Base-by-base conservation (phyloP, 1,140 invertebrate genomes). In the Brachionus koreanus region DNA sequence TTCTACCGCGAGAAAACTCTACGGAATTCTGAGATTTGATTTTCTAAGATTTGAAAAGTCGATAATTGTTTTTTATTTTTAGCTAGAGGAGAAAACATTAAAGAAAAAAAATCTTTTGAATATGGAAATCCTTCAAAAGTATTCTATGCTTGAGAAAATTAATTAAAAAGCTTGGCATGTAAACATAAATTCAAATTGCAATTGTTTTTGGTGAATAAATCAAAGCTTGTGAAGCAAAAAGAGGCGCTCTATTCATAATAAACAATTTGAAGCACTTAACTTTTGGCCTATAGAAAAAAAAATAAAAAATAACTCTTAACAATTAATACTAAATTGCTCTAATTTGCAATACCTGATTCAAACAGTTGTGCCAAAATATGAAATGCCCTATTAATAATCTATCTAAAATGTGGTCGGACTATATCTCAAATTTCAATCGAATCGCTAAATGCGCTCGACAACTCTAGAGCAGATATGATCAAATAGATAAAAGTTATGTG, bases 91-190 rank as follows among this genome's bases (percentile, higher is more conserved):
- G 19, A 42, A 46, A 74, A 46, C 69, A 74, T 74, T 49, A 46
- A 74, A 74, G 23, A 3, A 67, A 33, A 0, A 46, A 39, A 46
- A 46, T 19, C 69, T 69, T 69, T 39, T 39, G 43, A 46, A 37
- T 12, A 43, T 9, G 12, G 43, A 29, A 74, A 74, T 23, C 69
- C 69, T 74, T 46, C 39, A 74, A 74, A 74, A 74, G 43, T 74
- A 25, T 74, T 19, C 39, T 39, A 37, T 69, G 69, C 69, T 74
- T 74, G 69, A 74, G 39, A 74, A 74, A 74, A 74, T 46, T 74
- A 74, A 74, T 74, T 74, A 74, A 46, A 69, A 69, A 49, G 42
- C 69, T 74, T 49, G 42, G 69, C 69, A 46, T 74, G 69, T 74
- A 69, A 69, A 69, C 25, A 33, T 63, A 25, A 63, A 19, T 63